Evolutionary conservation across 2,888 invertebrate genomes (phyloP).

Genomic region (Scotopteryx bipunctaria): DNA sequence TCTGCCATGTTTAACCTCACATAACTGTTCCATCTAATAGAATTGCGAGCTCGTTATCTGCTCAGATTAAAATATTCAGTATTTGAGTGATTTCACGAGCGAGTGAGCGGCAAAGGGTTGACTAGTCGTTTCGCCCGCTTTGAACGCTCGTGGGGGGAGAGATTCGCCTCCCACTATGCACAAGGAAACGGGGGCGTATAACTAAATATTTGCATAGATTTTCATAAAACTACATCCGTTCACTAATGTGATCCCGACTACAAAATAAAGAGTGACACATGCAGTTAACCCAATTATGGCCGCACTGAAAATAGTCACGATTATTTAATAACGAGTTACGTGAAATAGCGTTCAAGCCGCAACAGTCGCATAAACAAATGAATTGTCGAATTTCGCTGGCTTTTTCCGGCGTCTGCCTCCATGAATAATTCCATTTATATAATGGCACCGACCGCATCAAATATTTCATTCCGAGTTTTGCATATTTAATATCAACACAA

Average conservation of each 20-base stretch:
- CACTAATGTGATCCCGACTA: conserved; percentile 18
- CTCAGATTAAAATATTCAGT: conserved; percentile 84
- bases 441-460: conserved; percentile 75
- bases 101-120: conserved; percentile 83
- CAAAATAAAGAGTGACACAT: conserved; percentile 44
- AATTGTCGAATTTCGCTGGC: conserved; percentile 74
- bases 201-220: conserved; percentile 35
- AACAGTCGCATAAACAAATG: conserved; percentile 73
- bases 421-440: conserved; percentile 79
- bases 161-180: conserved; percentile 63
- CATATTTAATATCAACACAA: conserved; percentile 76
- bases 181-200: conserved; percentile 29
- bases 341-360: conserved; percentile 66
- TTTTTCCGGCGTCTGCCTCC: conserved; percentile 71
- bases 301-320: conserved; percentile 50
- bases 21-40: conserved; percentile 81
- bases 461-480: conserved; percentile 76
- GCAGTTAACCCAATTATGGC: conserved; percentile 52
- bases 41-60: conserved; percentile 83
- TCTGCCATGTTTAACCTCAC: conserved; percentile 69
- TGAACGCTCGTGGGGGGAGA: conserved; percentile 82
- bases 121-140: conserved; percentile 80
- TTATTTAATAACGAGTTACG: conserved; percentile 50
- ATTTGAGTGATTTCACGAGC: conserved; percentile 84
- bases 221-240: conserved; percentile 23